Conservation (phyloP, 2,888 invertebrate species). For the Chaetoderma sp. region DNA sequence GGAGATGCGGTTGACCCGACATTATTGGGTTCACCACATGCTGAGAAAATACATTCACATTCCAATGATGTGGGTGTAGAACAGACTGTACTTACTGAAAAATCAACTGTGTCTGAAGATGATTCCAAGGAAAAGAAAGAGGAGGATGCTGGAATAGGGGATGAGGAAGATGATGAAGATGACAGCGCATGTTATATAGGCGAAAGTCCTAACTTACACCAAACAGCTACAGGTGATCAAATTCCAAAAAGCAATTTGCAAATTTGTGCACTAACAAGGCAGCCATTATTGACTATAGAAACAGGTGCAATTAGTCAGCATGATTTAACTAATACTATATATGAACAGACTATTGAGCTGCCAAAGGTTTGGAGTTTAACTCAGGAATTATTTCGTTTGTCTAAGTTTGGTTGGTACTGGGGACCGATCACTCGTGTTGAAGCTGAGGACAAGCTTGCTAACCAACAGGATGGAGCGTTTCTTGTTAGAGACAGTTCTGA, state of each 20-base stretch:
- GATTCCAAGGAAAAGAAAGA: not conserved
- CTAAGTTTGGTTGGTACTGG: conserved; percentile 80
- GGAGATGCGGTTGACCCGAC: no score
- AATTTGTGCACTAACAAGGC: not conserved
- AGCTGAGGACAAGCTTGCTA: conserved; percentile 79
- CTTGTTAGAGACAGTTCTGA: conserved; percentile 82
- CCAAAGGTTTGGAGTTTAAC: conserved; percentile 69
- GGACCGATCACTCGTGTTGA: conserved; percentile 80
- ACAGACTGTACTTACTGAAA: not conserved
- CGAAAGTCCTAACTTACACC: no score
- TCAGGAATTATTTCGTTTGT: conserved; percentile 70
- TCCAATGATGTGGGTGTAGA: not conserved
- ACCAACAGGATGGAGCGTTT: conserved; percentile 82
- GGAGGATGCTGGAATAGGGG: not conserved
- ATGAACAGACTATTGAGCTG: conserved; percentile 12
- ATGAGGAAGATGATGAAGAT: not conserved
- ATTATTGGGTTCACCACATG: no score
- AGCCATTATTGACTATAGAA: not conserved
- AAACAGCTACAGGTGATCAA: not conserved
- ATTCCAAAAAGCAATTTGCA: not conserved
- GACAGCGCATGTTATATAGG: no score
- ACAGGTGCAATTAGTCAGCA: no score
- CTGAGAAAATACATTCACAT: not conserved
- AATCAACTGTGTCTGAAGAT: not conserved
- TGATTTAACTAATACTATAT: no score